Conservation (phyloP, 2,797 vertebrate genomes). For the Rhabdophis nuchalis region DNA sequence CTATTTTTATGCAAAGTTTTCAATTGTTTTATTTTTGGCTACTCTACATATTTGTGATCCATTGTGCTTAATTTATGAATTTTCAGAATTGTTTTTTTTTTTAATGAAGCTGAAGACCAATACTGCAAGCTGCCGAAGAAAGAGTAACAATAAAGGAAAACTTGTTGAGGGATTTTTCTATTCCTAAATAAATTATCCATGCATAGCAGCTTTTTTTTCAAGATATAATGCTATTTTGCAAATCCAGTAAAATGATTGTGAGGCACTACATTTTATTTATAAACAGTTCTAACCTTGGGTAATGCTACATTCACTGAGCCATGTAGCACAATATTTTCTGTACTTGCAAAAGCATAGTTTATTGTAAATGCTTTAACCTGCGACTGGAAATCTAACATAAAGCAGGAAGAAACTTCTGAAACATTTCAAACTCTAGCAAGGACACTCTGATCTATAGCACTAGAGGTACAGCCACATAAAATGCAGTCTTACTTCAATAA, state of each 20-base stretch:
- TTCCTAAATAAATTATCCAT: neutral
- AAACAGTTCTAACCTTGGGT: neutral
- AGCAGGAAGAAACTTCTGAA: neutral
- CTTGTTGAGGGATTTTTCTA: neutral
- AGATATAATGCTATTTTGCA: neutral
- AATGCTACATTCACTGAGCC: neutral
- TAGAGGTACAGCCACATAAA: neutral
- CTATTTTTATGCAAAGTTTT: neutral
- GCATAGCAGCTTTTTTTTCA: neutral
- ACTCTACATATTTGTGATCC: neutral
- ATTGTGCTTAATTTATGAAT: neutral
- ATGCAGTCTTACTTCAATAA: neutral
- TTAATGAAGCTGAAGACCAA: neutral
- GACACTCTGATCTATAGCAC: neutral
- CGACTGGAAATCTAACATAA: neutral
- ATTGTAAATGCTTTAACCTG: neutral
- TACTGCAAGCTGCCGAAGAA: neutral
- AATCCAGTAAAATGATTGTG: neutral
- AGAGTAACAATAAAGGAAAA: neutral
- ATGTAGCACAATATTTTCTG: constrained; percentile 7
- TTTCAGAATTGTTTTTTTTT: neutral
- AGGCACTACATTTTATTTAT: constrained; percentile 9
- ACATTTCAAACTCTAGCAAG: neutral
- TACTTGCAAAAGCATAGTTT: constrained; percentile 9
- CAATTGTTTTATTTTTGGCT: neutral